Percentiles rank a stretch among this genome's conserved stretches.
phyloP scores from a whole-genome alignment of 2,113 vertebrate species.

The Myiagra hebetior region DNA sequence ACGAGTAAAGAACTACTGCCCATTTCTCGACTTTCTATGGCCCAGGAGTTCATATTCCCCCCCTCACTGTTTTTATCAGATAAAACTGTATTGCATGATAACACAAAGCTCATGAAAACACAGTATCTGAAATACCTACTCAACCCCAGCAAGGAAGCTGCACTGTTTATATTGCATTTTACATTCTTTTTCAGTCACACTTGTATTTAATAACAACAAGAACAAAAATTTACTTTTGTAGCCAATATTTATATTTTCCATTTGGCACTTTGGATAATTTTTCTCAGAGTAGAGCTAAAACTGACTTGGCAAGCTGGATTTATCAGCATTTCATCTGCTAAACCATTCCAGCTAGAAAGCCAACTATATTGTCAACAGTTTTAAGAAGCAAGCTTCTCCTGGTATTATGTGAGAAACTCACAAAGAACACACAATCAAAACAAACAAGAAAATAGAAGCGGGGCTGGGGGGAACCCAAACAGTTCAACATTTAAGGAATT shows the following conservation, averaged over 20 bases:
- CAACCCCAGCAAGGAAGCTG: neutral
- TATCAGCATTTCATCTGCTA: neutral
- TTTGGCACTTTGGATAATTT: neutral
- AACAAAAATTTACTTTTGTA: neutral
- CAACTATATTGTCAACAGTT: neutral
- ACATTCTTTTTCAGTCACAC: neutral
- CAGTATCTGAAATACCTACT: neutral
- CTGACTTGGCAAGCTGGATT: neutral
- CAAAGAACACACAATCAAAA: neutral
- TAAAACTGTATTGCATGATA: neutral
- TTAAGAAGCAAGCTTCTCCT: neutral
- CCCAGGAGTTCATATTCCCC: neutral
- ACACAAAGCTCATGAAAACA: neutral
- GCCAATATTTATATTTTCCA: neutral
- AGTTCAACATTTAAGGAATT: neutral
- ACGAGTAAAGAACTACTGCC: neutral
- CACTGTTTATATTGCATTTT: neutral
- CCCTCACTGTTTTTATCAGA: neutral
- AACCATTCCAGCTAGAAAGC: neutral
- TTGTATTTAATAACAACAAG: neutral
- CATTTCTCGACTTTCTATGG: neutral
- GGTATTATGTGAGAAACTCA: neutral
- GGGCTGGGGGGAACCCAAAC: neutral
- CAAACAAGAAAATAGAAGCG: fast-evolving
- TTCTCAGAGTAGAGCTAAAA: neutral